phyloP scores from a whole-genome alignment of 2,888 invertebrate genomes.

The Mesorhabditis belari region DNA sequence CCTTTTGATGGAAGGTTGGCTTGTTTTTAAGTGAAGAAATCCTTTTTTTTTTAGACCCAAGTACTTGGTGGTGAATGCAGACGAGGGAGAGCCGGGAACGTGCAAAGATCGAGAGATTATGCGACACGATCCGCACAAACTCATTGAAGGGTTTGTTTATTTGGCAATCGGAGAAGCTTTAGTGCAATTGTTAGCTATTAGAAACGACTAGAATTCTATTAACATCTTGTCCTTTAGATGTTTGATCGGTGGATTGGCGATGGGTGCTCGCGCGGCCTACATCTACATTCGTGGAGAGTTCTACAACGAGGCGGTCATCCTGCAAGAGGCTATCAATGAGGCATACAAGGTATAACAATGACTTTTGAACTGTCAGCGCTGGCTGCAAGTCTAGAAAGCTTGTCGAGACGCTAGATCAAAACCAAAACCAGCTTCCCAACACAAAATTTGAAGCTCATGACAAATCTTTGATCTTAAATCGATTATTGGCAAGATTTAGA shows the following conservation, averaged over 20 bases:
- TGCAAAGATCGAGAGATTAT: conserved; percentile 97
- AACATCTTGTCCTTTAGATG: too few relatives aligned
- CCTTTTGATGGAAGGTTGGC: conserved; percentile 63
- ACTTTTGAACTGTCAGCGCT: too few relatives aligned
- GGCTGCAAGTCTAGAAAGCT: too few relatives aligned
- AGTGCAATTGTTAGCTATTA: too few relatives aligned
- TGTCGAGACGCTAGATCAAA: too few relatives aligned
- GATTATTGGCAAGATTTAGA: neutral
- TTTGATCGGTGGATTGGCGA: conserved; percentile 75
- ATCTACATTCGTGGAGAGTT: conserved; percentile 99
- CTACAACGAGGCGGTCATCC: conserved; percentile 96
- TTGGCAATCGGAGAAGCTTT: too few relatives aligned
- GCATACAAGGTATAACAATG: conserved; percentile 52
- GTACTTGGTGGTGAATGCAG: conserved; percentile 95
- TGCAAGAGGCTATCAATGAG: conserved; percentile 68
- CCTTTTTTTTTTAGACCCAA: conserved; percentile 72
- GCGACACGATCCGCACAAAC: conserved; percentile 96
- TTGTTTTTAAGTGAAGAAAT: conserved; percentile 67
- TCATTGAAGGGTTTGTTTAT: conserved; percentile 61
- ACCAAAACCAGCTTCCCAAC: too few relatives aligned
- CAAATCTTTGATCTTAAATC: neutral
- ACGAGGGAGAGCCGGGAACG: conserved; percentile 98
- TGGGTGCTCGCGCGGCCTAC: conserved; percentile 88
- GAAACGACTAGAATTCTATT: too few relatives aligned
- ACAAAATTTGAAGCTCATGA: too few relatives aligned